These are phyloP conservation scores for Euglossa dilemma DNA, from an alignment of 1,140 invertebrate genomes.

Conservation along the genomic window DNA sequence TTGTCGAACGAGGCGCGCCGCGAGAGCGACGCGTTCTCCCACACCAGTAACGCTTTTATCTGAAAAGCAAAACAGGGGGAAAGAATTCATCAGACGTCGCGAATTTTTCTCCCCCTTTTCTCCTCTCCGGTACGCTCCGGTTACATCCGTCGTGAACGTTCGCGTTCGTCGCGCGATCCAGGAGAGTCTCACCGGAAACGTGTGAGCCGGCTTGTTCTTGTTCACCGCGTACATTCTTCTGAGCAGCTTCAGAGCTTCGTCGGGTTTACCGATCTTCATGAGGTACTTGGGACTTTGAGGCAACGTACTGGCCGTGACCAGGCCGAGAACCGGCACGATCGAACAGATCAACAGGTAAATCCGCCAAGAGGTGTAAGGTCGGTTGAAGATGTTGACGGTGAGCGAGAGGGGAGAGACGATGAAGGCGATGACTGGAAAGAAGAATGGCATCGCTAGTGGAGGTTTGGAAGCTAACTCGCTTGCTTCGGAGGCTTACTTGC, in stretches of 20 bases:
- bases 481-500: constrained; percentile 77
- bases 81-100: too few relatives aligned
- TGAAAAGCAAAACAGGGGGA: constrained; percentile 54
- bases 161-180: not conserved
- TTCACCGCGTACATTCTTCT: constrained; percentile 80
- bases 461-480: too few relatives aligned
- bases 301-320: constrained; percentile 71
- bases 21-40: constrained; percentile 57
- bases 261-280: constrained; percentile 77
- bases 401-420: constrained; percentile 79
- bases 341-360: constrained; percentile 82
- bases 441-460: too few relatives aligned
- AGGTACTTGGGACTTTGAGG: constrained; percentile 84
- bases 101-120: too few relatives aligned
- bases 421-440: constrained; percentile 81
- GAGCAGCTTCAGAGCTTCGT: constrained; percentile 78
- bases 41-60: constrained; percentile 71
- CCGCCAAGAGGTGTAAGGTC: constrained; percentile 83
- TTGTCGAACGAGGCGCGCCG: constrained; percentile 28
- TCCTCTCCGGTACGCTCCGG: too few relatives aligned
- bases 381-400: constrained; percentile 72
- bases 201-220: constrained; percentile 71
- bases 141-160: too few relatives aligned
- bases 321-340: constrained; percentile 74
- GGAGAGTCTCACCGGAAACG: constrained; percentile 79